Evolutionary conservation across 2,797 vertebrate species (phyloP).

Genomic region (Catharus ustulatus): DNA sequence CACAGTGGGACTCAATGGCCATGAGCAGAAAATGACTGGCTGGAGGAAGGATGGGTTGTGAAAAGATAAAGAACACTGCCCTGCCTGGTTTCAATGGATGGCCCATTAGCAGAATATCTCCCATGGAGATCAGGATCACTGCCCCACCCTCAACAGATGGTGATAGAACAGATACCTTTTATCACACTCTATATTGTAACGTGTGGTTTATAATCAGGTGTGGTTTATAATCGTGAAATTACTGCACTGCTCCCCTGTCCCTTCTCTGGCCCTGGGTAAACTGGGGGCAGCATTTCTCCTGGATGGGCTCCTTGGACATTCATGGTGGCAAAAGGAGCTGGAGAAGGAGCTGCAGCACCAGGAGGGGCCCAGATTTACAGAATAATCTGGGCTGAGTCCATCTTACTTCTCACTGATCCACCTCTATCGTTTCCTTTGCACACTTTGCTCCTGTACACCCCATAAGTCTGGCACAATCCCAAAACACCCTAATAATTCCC

Average conservation of each 20-base stretch:
- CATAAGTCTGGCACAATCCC: not conserved
- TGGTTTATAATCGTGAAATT: too few species aligned
- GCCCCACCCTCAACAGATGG: too few species aligned
- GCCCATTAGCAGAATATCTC: too few species aligned
- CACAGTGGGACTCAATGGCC: too few species aligned
- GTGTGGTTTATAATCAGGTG: too few species aligned
- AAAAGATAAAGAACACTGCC: too few species aligned
- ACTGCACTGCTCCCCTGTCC: not conserved
- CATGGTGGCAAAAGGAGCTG: rapidly evolving
- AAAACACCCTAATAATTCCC: not conserved
- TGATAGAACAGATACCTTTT: too few species aligned
- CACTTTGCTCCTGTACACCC: not conserved
- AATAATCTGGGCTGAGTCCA: not conserved
- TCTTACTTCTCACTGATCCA: not conserved
- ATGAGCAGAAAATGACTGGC: too few species aligned
- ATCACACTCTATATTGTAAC: too few species aligned
- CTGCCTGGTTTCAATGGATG: too few species aligned
- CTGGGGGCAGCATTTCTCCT: not conserved
- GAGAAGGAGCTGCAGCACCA: not conserved
- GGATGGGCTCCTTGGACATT: not conserved
- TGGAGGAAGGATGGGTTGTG: too few species aligned
- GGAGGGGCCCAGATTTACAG: rapidly evolving
- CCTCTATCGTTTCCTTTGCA: not conserved
- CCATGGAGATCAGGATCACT: too few species aligned
- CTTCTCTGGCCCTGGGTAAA: not conserved